Evolutionary conservation across 2,888 invertebrate species (phyloP), one percentile per base, ranked within the genome.

Genomic region (Pyrochroa serraticornis): DNA sequence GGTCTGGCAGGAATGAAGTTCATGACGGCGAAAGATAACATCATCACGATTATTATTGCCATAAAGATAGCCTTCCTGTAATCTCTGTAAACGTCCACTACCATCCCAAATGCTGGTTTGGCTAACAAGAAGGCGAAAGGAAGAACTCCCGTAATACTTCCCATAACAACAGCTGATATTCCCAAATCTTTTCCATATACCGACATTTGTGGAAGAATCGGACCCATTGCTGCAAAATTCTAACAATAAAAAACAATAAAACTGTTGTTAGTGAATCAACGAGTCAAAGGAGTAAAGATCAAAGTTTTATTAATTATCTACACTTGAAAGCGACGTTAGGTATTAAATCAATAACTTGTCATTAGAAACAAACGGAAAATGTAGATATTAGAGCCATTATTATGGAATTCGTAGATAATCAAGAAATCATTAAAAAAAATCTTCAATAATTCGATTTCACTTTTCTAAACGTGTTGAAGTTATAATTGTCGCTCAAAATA

Each of bases 111-210:
- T 1, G 84, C 68, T 0, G 92, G 92, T 75, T 93, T 93, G 0
- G 91, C 88, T 0, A 89, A 72, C 0, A 92, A 84, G 82, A 90
- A 92, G 35, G 90, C 77, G n/a, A 92, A 81, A 0, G 92, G 92
- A 58, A 92, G 76, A 1, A 91, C 81, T 0, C 89, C 89, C 0
- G 88, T 90, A 43, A 92, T 86, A 62, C 84, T 83, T 1, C 92
- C 93, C 90, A 92, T 92, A 0, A 88, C 85, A 0, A 85, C 82
- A 0, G 91, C 85, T 0, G 90, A 88, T 14, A 92, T 84, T 6
- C 92, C 92, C 64, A 92, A 78, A 77, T 92, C 89, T 65, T 88
- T 86, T 0, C 91, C 92, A 76, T 87, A 89, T 7, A 93, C 91
- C 55, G 88, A 84, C 39, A 92, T 77, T 73, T 91, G 92, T 0